A percentile compares a stretch with the other conserved stretches of the same genome.
Evolutionary conservation across 2,888 invertebrate species (phyloP).

Genomic region (Cyclophora albipunctata): DNA sequence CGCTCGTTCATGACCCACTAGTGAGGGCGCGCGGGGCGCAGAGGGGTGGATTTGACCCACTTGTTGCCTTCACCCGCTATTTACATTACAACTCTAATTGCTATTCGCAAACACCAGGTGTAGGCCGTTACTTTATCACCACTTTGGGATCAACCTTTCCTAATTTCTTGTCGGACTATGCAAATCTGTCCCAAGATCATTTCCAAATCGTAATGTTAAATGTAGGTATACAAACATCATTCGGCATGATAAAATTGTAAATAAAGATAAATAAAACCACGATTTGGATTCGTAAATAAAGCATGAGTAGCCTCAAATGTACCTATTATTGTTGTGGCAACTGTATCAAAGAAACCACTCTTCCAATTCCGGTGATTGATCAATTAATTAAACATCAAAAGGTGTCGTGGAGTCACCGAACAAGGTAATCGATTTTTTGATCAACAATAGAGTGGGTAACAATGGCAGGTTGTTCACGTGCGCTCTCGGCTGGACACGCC

Average conservation of each 20-base stretch:
- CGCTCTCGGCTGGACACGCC: background rate
- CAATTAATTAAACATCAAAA: constrained; percentile 17
- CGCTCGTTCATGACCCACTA: constrained; percentile 61
- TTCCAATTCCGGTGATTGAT: constrained; percentile 12
- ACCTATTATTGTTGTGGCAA: too few relatives aligned
- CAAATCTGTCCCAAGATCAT: too few relatives aligned
- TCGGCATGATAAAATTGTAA: too few relatives aligned
- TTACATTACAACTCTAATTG: constrained; percentile 60
- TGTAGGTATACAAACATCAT: too few relatives aligned
- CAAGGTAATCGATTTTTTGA: constrained; percentile 17
- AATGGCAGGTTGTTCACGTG: constrained; percentile 20
- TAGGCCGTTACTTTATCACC: constrained; percentile 39
- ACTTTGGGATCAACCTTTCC: constrained; percentile 36
- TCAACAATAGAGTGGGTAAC: constrained; percentile 20
- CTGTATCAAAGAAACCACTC: constrained; percentile 6
- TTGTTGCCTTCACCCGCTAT: constrained; percentile 65
- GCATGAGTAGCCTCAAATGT: too few relatives aligned
- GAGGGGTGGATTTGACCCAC: constrained; percentile 55
- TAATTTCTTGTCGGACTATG: constrained; percentile 32
- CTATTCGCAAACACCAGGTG: constrained; percentile 42
- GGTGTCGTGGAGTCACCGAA: constrained; percentile 16
- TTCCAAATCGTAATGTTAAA: too few relatives aligned
- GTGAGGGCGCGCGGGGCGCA: constrained; percentile 20
- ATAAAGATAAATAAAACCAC: too few relatives aligned
- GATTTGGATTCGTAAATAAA: too few relatives aligned